Evolutionary conservation across 2,113 vertebrate genomes (phyloP).

Genomic region (Heliornis fulica): DNA sequence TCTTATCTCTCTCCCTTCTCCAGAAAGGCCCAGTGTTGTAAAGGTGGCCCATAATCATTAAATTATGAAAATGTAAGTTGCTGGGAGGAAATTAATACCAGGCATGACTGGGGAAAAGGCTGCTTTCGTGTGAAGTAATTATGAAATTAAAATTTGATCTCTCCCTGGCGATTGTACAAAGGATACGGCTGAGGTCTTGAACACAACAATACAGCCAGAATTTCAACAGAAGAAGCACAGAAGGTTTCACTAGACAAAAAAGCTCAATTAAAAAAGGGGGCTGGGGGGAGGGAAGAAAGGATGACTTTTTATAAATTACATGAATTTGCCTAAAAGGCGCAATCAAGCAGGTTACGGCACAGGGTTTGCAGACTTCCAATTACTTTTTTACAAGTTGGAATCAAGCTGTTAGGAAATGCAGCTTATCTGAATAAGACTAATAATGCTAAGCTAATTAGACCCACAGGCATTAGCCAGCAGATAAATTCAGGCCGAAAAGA

Average conservation of each 20-base stretch:
- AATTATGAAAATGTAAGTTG: constrained; percentile 70
- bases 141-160: constrained; percentile 74
- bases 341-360: constrained; percentile 46
- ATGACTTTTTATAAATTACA: constrained; percentile 49
- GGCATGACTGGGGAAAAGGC: constrained; percentile 59
- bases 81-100: constrained; percentile 72
- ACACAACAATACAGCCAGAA: neutral
- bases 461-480: constrained; percentile 54
- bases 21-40: constrained; percentile 10
- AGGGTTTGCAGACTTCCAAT: constrained; percentile 59
- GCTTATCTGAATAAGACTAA: constrained; percentile 70
- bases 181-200: neutral
- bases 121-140: constrained; percentile 74
- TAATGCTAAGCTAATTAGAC: constrained; percentile 73
- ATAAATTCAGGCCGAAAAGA: constrained; percentile 72
- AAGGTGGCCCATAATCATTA: constrained; percentile 60
- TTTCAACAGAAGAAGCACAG: neutral
- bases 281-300: neutral
- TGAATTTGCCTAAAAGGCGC: constrained; percentile 61
- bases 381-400: constrained; percentile 72
- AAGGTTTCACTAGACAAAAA: constrained; percentile 39
- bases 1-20: neutral
- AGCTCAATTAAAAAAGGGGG: neutral
- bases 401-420: constrained; percentile 70
- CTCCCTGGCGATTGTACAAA: constrained; percentile 58